phyloP scores from a whole-genome alignment of 2,797 vertebrate species.

The Denticeps clupeoides region DNA sequence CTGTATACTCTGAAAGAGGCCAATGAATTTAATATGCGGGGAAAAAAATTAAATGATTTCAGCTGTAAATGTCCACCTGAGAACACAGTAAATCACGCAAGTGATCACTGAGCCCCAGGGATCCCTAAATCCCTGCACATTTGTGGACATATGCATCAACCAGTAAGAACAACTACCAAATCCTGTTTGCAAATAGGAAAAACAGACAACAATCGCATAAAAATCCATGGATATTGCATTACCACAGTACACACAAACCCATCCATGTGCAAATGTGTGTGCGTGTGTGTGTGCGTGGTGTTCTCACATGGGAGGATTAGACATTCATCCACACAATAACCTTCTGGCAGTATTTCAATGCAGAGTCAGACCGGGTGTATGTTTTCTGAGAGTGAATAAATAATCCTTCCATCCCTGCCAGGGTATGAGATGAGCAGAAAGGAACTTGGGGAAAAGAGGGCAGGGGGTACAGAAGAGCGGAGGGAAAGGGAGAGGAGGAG shows the following conservation, averaged over 20 bases:
- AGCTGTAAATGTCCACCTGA: too few relatives aligned
- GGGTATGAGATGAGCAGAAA: conserved; percentile 5
- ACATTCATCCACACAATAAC: conserved; percentile 8
- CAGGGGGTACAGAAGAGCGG: not conserved
- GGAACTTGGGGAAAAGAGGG: not conserved
- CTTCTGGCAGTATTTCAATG: conserved; percentile 17
- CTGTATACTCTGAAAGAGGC: too few relatives aligned
- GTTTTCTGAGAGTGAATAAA: too few relatives aligned
- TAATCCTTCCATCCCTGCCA: not conserved
- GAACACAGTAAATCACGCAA: too few relatives aligned
- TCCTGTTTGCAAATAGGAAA: too few relatives aligned
- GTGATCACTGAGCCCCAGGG: too few relatives aligned
- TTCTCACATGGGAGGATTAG: not conserved
- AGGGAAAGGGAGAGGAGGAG: not conserved
- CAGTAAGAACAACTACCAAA: too few relatives aligned
- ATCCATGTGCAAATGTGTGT: not conserved
- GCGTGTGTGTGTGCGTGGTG: too few relatives aligned
- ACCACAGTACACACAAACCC: not conserved
- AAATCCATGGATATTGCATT: not conserved
- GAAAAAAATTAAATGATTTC: too few relatives aligned
- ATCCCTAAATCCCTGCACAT: too few relatives aligned
- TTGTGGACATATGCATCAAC: too few relatives aligned
- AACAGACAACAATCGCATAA: not conserved
- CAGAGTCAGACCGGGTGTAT: conserved; percentile 1
- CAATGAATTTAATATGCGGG: too few relatives aligned